A percentile compares a stretch with the other conserved stretches of the same genome.
phyloP scores from a whole-genome alignment of 1,140 invertebrate genomes.

The Diabrotica virgifera region DNA sequence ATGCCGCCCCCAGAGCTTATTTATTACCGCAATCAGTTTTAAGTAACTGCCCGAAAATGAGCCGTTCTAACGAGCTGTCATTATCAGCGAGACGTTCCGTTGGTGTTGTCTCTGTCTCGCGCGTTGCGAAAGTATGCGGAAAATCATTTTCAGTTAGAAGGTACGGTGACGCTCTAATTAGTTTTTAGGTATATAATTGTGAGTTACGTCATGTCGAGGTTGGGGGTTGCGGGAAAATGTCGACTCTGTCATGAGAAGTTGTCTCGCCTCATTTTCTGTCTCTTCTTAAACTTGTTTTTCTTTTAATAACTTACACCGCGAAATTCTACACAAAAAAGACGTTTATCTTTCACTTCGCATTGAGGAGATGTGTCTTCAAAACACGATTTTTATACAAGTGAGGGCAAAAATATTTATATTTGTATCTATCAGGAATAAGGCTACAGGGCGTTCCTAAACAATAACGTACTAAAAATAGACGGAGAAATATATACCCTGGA shows the following conservation, averaged over 20 bases:
- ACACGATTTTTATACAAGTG: too few relatives aligned
- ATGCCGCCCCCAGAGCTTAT: neutral
- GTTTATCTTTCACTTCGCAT: too few relatives aligned
- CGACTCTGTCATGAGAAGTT: neutral
- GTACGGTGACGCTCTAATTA: neutral
- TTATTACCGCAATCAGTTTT: slow-evolving; percentile 14
- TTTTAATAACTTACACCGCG: too few relatives aligned
- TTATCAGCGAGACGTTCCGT: slow-evolving; percentile 12
- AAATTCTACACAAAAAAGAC: too few relatives aligned
- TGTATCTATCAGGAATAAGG: too few relatives aligned
- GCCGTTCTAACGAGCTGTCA: slow-evolving; percentile 16
- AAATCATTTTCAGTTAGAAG: neutral
- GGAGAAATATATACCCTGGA: too few relatives aligned
- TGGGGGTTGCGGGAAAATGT: neutral
- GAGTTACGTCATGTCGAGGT: neutral
- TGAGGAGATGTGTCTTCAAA: too few relatives aligned
- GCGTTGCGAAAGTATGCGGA: neutral
- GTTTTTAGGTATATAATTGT: neutral
- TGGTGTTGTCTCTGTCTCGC: neutral
- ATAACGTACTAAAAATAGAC: too few relatives aligned
- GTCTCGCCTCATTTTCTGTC: neutral
- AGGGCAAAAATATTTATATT: too few relatives aligned
- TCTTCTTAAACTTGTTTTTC: too few relatives aligned
- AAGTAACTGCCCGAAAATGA: slow-evolving; percentile 16
- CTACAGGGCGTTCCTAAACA: too few relatives aligned